Conservation (phyloP, 2,888 invertebrate species). For the Tipula unca region DNA sequence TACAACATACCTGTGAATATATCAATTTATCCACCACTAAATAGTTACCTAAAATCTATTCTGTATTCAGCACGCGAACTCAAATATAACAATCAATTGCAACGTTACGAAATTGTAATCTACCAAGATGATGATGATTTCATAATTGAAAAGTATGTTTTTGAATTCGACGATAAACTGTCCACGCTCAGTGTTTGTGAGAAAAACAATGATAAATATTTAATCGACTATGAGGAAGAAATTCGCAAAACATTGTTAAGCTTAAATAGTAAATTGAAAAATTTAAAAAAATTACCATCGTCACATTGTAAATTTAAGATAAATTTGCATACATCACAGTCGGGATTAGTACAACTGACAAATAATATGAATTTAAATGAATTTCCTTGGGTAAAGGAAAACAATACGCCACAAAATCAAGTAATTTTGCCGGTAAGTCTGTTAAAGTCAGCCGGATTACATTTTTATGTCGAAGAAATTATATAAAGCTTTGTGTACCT, state of each 20-base stretch:
- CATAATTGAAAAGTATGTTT: slow-evolving; percentile 27
- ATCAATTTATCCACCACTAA: slow-evolving; percentile 36
- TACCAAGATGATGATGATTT: slow-evolving; percentile 30
- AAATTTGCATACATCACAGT: slow-evolving; percentile 35
- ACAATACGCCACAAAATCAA: slow-evolving; percentile 21
- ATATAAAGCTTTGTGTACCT: neutral
- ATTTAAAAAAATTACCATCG: slow-evolving; percentile 30
- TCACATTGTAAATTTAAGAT: slow-evolving; percentile 32
- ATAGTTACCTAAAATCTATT: slow-evolving; percentile 33
- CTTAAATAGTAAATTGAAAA: slow-evolving; percentile 34
- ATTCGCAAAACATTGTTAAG: slow-evolving; percentile 32
- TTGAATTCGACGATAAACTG: slow-evolving; percentile 25
- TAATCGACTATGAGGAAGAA: slow-evolving; percentile 36
- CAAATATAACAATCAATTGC: slow-evolving; percentile 28
- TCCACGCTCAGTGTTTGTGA: slow-evolving; percentile 14
- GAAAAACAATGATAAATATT: slow-evolving; percentile 33
- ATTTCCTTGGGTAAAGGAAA: slow-evolving; percentile 36
- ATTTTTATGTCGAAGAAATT: slow-evolving; percentile 32
- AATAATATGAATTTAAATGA: slow-evolving; percentile 30
- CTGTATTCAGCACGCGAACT: slow-evolving; percentile 32
- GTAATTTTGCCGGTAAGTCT: slow-evolving; percentile 31
- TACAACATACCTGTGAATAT: slow-evolving; percentile 36
- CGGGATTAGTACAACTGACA: slow-evolving; percentile 32
- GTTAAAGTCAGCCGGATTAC: slow-evolving; percentile 30
- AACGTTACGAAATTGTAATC: slow-evolving; percentile 32